A percentile compares a stretch with the other conserved stretches of the same genome.
Evolutionary conservation across 2,888 invertebrate genomes (phyloP).

Genomic region (Fissipunctia ypsillon): DNA sequence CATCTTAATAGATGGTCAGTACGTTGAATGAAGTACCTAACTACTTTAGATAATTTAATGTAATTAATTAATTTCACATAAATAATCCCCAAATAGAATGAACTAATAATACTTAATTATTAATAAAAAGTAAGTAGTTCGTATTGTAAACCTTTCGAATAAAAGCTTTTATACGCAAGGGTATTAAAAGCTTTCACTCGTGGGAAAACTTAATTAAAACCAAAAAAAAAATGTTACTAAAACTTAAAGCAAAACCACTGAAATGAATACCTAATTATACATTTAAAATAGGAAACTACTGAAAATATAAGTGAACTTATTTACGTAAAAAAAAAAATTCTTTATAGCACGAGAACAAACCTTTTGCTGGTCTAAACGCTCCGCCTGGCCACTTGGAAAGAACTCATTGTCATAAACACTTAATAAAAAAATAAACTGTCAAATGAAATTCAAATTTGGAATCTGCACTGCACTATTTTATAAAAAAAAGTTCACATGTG

Average conservation of each 20-base stretch:
- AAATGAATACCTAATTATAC: not conserved
- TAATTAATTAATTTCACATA: not conserved
- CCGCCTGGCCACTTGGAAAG: constrained; percentile 69
- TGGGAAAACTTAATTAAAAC: constrained; percentile 38
- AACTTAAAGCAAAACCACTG: constrained; percentile 7
- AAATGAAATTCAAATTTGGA: constrained; percentile 59
- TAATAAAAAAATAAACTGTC: constrained; percentile 64
- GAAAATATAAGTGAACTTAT: constrained; percentile 7
- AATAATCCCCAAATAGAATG: not conserved
- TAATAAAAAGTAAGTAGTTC: not conserved
- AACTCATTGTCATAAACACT: constrained; percentile 77
- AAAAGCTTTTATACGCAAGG: constrained; percentile 17
- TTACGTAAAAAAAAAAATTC: constrained; percentile 30
- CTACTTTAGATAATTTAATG: not conserved
- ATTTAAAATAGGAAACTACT: not conserved
- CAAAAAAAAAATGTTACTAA: constrained; percentile 7
- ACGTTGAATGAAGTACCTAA: not conserved
- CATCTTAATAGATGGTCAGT: no score
- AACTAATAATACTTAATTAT: not conserved
- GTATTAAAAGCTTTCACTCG: constrained; percentile 8
- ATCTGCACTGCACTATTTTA: constrained; percentile 77
- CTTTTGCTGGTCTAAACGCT: constrained; percentile 72
- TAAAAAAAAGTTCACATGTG: constrained; percentile 85
- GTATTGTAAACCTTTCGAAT: constrained; percentile 11
- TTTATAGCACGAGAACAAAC: constrained; percentile 61